These are phyloP conservation scores for Aricia artaxerxes DNA, from an alignment of 2,888 invertebrate genomes.

Conservation along the genomic window DNA sequence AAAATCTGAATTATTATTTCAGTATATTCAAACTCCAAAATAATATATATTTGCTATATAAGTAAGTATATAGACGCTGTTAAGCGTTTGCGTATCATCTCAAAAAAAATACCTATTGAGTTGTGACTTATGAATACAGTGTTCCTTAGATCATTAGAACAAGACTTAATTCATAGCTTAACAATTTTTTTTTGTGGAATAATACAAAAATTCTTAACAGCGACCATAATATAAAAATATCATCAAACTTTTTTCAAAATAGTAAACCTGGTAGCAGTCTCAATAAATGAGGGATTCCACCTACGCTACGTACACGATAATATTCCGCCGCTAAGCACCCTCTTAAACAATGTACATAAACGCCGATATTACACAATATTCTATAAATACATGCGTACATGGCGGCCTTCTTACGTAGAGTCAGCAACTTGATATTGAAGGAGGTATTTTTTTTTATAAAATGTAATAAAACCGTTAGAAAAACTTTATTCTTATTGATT, in stretches of 20 bases:
- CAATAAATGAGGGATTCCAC: conserved; percentile 52
- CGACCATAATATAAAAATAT: background rate
- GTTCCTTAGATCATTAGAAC: no score
- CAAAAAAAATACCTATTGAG: no score
- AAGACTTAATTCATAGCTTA: no score
- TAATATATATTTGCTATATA: no score
- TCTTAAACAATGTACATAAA: conserved; percentile 60
- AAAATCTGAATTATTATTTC: no score
- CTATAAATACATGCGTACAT: conserved; percentile 57
- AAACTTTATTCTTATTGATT: background rate
- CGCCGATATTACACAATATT: conserved; percentile 57
- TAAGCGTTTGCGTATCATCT: no score
- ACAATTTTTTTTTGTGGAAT: no score
- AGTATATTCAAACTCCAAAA: no score
- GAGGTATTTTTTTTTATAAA: background rate
- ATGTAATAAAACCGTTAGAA: background rate
- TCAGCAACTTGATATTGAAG: conserved; percentile 24
- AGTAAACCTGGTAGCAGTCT: conserved; percentile 38
- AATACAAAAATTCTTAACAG: no score
- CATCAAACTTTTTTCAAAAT: background rate
- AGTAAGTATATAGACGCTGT: no score
- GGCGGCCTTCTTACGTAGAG: conserved; percentile 43
- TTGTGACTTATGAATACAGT: no score
- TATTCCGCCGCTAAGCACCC: conserved; percentile 68
- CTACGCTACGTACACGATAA: conserved; percentile 55